Percentiles rank a stretch among this genome's conserved stretches.
phyloP scores from a whole-genome alignment of 1,140 invertebrate genomes.

The Leptopilina boulardi region DNA sequence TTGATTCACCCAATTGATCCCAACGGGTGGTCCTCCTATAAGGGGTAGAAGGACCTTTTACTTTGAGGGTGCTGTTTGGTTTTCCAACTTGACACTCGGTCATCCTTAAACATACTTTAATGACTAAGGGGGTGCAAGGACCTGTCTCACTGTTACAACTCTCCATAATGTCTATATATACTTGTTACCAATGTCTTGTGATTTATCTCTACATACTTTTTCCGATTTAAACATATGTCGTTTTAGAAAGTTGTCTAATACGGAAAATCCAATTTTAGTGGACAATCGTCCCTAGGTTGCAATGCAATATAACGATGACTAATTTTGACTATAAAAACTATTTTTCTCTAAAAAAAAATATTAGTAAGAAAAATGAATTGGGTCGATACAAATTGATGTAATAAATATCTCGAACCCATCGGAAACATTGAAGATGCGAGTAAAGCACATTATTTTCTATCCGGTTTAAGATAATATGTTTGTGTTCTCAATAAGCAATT shows the following conservation, averaged over 20 bases:
- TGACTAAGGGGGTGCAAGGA: not conserved
- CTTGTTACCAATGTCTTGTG: not conserved
- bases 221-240: not conserved
- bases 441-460: not conserved
- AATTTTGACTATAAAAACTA: no score
- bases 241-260: not conserved
- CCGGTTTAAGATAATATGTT: conserved; percentile 21
- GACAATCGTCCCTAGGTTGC: no score
- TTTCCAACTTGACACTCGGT: conserved; percentile 11
- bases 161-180: conserved; percentile 6
- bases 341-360: no score
- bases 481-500: conserved; percentile 36
- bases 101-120: conserved; percentile 10
- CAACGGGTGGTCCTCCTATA: conserved; percentile 44
- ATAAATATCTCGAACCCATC: no score
- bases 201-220: not conserved
- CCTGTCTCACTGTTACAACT: not conserved
- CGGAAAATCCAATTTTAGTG: no score
- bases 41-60: not conserved
- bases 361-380: no score
- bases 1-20: conserved; percentile 55
- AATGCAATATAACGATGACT: no score
- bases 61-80: conserved; percentile 37
- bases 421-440: not conserved
- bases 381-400: no score